These are phyloP conservation scores for Danaus chrysippus DNA, from an alignment of 2,888 invertebrate species.

Conservation along the genomic window DNA sequence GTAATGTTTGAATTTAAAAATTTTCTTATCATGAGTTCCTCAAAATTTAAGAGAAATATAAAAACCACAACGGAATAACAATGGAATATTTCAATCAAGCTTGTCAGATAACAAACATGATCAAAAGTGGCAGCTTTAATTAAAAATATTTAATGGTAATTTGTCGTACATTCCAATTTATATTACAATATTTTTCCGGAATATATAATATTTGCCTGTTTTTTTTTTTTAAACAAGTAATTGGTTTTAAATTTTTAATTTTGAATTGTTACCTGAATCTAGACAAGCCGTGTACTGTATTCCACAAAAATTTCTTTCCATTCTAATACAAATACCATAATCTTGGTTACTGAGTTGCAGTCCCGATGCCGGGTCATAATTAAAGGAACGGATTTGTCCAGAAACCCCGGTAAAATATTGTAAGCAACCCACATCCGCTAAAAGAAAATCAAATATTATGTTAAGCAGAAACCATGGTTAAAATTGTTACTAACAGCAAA, in stretches of 20 bases:
- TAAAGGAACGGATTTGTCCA: conserved; percentile 90
- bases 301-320: conserved; percentile 92
- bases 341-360: conserved; percentile 92
- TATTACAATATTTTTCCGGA: no score
- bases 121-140: no score
- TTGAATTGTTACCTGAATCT: conserved; percentile 77
- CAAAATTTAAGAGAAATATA: no score
- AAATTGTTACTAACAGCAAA: no score
- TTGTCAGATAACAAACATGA: no score
- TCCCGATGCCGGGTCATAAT: conserved; percentile 87
- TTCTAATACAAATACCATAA: conserved; percentile 91
- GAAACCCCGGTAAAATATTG: conserved; percentile 89
- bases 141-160: no score
- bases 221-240: background rate
- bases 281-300: conserved; percentile 89
- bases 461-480: background rate
- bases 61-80: no score
- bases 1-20: no score
- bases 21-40: no score
- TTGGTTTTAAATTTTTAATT: conserved; percentile 4
- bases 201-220: no score
- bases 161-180: no score
- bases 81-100: no score
- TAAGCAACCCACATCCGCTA: conserved; percentile 87
- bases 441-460: conserved; percentile 8